Conservation (phyloP, 1,140 invertebrate species). For the Lordiphosa clarofinis region DNA sequence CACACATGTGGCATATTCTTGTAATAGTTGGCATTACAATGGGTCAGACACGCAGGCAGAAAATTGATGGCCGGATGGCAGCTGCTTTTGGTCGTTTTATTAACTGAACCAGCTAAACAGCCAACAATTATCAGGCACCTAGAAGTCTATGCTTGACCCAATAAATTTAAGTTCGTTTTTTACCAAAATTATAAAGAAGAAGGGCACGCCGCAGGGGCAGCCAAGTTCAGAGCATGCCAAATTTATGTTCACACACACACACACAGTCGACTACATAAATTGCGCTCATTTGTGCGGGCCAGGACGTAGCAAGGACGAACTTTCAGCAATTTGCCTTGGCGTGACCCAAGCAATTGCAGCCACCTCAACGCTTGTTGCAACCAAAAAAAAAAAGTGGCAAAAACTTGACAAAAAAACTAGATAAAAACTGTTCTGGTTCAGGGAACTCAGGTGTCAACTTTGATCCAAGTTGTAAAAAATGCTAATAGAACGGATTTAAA, state of each 20-base stretch:
- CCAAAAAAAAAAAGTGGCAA: background rate
- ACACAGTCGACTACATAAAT: slow-evolving; percentile 43
- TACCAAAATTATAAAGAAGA: too few relatives aligned
- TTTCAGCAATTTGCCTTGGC: slow-evolving; percentile 51
- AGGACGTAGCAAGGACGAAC: slow-evolving; percentile 37
- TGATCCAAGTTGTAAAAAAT: too few relatives aligned
- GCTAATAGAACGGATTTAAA: too few relatives aligned
- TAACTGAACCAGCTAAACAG: slow-evolving; percentile 36
- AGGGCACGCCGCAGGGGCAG: too few relatives aligned
- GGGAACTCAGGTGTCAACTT: too few relatives aligned
- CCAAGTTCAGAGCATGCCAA: slow-evolving; percentile 12
- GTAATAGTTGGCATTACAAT: slow-evolving; percentile 51
- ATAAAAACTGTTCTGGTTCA: too few relatives aligned
- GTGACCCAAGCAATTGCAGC: slow-evolving; percentile 45
- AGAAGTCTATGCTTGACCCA: slow-evolving; percentile 2
- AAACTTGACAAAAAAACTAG: background rate
- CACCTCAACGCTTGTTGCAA: slow-evolving; percentile 5
- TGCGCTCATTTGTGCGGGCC: slow-evolving; percentile 46
- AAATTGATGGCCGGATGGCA: slow-evolving; percentile 43
- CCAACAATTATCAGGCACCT: slow-evolving; percentile 38
- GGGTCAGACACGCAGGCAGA: slow-evolving; percentile 22
- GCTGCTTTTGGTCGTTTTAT: slow-evolving; percentile 46
- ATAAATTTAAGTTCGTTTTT: too few relatives aligned
- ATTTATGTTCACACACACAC: slow-evolving; percentile 34
- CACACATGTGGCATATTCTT: slow-evolving; percentile 38